Evolutionary conservation across 2,888 invertebrate genomes (phyloP).

Genomic region (Drosophila koepferae): DNA sequence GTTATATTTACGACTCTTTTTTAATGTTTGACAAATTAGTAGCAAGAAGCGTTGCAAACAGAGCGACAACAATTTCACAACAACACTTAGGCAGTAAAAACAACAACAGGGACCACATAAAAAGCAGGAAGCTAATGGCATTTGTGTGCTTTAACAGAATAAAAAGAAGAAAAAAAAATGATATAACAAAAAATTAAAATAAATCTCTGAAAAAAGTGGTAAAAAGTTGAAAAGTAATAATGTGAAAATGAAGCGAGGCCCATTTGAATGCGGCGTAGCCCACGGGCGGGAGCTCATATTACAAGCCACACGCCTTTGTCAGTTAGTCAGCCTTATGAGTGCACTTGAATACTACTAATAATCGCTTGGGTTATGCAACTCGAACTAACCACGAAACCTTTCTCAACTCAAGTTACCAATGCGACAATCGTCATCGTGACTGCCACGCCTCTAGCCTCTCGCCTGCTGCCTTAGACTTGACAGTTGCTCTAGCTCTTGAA

Average conservation of each 20-base stretch:
- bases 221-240: slow-evolving; percentile 41
- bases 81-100: slow-evolving; percentile 35
- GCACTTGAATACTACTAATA: slow-evolving; percentile 20
- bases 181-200: slow-evolving; percentile 3
- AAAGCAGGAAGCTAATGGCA: slow-evolving; percentile 69
- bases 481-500: not conserved
- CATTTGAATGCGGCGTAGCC: slow-evolving; percentile 44
- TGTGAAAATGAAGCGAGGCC: slow-evolving; percentile 37
- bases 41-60: slow-evolving; percentile 53
- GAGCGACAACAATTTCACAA: slow-evolving; percentile 40
- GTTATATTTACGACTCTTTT: slow-evolving; percentile 77
- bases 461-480: not conserved
- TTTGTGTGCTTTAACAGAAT: slow-evolving; percentile 39
- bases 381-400: slow-evolving; percentile 42
- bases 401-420: slow-evolving; percentile 46
- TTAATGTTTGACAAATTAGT: slow-evolving; percentile 79
- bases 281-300: slow-evolving; percentile 41
- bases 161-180: not conserved
- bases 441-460: slow-evolving; percentile 19
- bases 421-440: slow-evolving; percentile 49
- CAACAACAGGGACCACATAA: slow-evolving; percentile 42
- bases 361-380: slow-evolving; percentile 49
- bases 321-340: slow-evolving; percentile 12
- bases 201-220: slow-evolving; percentile 23
- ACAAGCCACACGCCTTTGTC: slow-evolving; percentile 28